Conservation (phyloP, 2,113 vertebrate genomes). For the Chamaetylas fuelleborni region DNA sequence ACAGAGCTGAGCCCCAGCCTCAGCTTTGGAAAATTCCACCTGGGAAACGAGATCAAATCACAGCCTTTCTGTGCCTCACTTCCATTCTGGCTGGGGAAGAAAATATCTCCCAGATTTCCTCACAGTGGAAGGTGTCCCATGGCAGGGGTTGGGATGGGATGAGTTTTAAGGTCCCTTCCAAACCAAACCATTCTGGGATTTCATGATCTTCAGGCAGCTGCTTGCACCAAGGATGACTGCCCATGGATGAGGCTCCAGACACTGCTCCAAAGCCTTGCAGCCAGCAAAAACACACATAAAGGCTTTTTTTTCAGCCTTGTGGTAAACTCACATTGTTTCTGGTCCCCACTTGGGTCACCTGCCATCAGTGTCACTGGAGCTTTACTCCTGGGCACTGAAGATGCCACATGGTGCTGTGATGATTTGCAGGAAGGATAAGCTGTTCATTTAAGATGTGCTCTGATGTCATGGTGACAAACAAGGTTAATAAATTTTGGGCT, state of each 20-base stretch:
- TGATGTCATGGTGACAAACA: neutral
- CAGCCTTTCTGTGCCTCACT: neutral
- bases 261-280: neutral
- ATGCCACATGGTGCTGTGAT: neutral
- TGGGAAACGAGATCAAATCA: neutral
- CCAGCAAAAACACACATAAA: neutral
- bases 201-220: neutral
- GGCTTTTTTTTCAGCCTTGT: neutral
- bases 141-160: neutral
- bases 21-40: rapidly evolving
- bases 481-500: neutral
- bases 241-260: neutral
- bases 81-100: neutral
- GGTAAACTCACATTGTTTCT: neutral
- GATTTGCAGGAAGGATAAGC: neutral
- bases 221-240: neutral
- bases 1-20: neutral
- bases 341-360: rapidly evolving
- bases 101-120: neutral
- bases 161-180: neutral
- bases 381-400: neutral
- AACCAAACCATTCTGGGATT: neutral
- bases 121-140: neutral
- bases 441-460: neutral
- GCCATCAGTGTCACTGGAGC: rapidly evolving